A percentile compares a stretch with the other conserved stretches of the same genome.
These are phyloP conservation scores for Crotalus viridis DNA, from an alignment of 2,113 vertebrate genomes.

Conservation along the genomic window DNA sequence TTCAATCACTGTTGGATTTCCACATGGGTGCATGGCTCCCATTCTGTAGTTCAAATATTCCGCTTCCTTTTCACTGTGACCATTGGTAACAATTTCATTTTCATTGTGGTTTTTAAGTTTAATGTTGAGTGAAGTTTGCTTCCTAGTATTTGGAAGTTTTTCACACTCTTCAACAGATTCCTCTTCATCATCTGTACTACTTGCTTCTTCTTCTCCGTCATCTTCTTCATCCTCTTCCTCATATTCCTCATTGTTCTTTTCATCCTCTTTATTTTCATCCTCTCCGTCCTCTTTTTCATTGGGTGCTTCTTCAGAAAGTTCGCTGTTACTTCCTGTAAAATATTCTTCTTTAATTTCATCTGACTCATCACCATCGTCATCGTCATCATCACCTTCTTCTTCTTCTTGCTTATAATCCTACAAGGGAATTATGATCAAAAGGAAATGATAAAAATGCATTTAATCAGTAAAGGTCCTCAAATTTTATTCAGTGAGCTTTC, in stretches of 20 bases:
- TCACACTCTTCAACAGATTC: constrained; percentile 50
- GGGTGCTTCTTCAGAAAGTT: constrained; percentile 71
- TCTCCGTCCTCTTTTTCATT: constrained; percentile 67
- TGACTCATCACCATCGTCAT: constrained; percentile 67
- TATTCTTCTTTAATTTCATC: constrained; percentile 78
- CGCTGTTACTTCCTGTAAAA: constrained; percentile 80
- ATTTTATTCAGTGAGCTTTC: background rate
- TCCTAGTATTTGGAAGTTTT: constrained; percentile 22
- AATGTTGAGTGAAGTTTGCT: constrained; percentile 41
- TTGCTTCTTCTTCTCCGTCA: constrained; percentile 53
- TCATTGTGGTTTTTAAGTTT: constrained; percentile 62
- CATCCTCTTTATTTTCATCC: constrained; percentile 67
- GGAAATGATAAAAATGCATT: background rate
- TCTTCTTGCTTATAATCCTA: constrained; percentile 67
- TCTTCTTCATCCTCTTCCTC: constrained; percentile 53
- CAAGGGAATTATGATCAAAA: constrained; percentile 38
- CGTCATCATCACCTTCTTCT: constrained; percentile 59
- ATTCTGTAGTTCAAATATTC: constrained; percentile 59
- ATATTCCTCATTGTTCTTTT: constrained; percentile 40
- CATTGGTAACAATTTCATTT: constrained; percentile 62
- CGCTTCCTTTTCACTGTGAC: constrained; percentile 64
- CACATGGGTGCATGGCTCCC: constrained; percentile 69
- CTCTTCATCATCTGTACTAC: constrained; percentile 65
- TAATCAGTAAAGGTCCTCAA: background rate
- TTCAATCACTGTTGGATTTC: constrained; percentile 91